Evolutionary conservation across 2,888 invertebrate genomes (phyloP).

Genomic region (Calameuta idolon): DNA sequence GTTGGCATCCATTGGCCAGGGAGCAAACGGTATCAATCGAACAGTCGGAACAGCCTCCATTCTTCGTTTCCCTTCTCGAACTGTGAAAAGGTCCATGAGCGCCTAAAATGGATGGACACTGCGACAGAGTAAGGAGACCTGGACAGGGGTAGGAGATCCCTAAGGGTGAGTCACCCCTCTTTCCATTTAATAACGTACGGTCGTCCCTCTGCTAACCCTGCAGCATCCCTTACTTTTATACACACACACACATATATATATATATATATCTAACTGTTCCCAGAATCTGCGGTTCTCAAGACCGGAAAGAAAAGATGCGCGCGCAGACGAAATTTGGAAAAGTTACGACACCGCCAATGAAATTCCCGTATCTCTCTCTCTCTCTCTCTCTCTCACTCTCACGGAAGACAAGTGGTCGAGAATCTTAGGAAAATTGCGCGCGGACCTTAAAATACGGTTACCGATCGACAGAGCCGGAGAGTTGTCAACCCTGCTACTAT

Average conservation of each 20-base stretch:
- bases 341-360: conserved; percentile 46
- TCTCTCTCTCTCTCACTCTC: not conserved
- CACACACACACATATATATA: too few relatives aligned
- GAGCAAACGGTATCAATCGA: conserved; percentile 9
- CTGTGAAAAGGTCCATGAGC: too few relatives aligned
- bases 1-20: not conserved
- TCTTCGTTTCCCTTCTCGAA: not conserved
- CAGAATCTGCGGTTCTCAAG: not conserved
- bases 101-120: too few relatives aligned
- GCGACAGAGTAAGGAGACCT: too few relatives aligned
- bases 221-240: too few relatives aligned
- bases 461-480: not conserved
- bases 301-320: not conserved
- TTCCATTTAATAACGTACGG: not conserved
- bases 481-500: not conserved
- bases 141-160: too few relatives aligned
- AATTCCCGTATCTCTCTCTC: conserved; percentile 26
- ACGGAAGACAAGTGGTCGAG: too few relatives aligned
- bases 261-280: too few relatives aligned
- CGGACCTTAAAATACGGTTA: conserved; percentile 41
- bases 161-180: not conserved
- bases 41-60: not conserved
- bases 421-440: conserved; percentile 35
- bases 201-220: not conserved
- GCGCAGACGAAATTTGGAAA: conserved; percentile 37